Evolutionary conservation across 1,140 invertebrate species (phyloP).

Genomic region (Harlomillsia oculata): DNA sequence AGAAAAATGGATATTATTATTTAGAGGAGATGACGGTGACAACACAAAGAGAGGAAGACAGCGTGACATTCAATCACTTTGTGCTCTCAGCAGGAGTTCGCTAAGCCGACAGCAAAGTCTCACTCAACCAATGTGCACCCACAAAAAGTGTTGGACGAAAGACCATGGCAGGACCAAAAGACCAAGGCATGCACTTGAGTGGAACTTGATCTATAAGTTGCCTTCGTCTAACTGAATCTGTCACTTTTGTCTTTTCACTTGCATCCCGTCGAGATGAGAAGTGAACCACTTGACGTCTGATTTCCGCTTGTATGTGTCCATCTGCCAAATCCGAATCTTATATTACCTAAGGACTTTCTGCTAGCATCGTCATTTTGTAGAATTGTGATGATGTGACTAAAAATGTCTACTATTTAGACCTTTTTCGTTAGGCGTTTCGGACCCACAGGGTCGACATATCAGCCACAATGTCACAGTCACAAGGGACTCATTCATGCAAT

Average conservation of each 20-base stretch:
- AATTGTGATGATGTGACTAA: no score
- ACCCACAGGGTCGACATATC: no score
- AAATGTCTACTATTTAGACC: no score
- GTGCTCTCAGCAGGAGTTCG: slow-evolving; percentile 4
- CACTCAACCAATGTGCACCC: neutral
- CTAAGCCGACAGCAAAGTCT: neutral
- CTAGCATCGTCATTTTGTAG: no score
- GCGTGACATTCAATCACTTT: slow-evolving; percentile 17
- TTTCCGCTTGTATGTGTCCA: no score
- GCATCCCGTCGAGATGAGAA: slow-evolving; percentile 5
- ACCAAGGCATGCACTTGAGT: neutral
- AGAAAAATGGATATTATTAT: slow-evolving; percentile 7
- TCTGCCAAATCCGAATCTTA: no score
- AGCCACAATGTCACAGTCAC: no score
- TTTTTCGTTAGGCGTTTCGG: no score
- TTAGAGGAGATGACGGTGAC: slow-evolving; percentile 7
- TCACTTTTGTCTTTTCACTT: slow-evolving; percentile 13
- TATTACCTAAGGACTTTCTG: neutral
- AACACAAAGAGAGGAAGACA: slow-evolving; percentile 4
- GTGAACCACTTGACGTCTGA: slow-evolving; percentile 17
- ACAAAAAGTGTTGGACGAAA: neutral
- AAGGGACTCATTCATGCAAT: no score
- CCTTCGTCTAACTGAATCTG: neutral
- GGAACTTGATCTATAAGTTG: slow-evolving; percentile 7
- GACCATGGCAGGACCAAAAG: neutral